Evolutionary conservation across 2,797 vertebrate species (phyloP).

Genomic region (Halcyon badia): DNA sequence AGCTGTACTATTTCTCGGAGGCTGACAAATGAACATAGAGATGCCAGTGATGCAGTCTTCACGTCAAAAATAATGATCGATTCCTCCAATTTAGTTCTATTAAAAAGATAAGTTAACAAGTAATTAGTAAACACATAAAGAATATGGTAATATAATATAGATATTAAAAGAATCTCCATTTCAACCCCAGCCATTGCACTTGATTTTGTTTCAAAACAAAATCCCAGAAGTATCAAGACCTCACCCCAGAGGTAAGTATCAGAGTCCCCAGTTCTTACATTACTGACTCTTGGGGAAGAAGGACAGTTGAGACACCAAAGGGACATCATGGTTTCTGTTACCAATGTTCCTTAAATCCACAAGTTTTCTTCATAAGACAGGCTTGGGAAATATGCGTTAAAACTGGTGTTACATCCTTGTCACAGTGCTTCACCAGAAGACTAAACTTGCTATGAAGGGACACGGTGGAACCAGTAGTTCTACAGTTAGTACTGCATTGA

Average conservation of each 20-base stretch:
- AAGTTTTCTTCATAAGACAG: not conserved
- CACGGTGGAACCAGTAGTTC: not conserved
- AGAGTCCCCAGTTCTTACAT: not conserved
- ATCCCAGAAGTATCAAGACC: not conserved
- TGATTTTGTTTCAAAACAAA: not conserved
- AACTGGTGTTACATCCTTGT: not conserved
- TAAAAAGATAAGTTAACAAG: conserved; percentile 2
- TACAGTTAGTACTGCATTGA: not conserved
- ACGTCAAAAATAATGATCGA: not conserved
- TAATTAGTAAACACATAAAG: not conserved
- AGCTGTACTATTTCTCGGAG: conserved; percentile 19
- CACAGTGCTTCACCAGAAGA: not conserved
- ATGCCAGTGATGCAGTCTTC: conserved; percentile 8
- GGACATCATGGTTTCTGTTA: not conserved
- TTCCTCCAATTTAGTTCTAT: conserved; percentile 11
- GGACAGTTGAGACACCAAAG: not conserved
- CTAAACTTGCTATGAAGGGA: not conserved
- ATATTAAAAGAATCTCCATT: not conserved
- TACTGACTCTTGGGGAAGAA: not conserved
- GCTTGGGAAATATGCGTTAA: not conserved
- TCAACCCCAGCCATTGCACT: not conserved
- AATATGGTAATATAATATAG: not conserved
- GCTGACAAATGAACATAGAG: not conserved
- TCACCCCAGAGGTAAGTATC: not conserved
- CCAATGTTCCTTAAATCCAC: not conserved